These are phyloP conservation scores for Podabrus alpinus DNA, from an alignment of 2,888 invertebrate genomes.

Conservation along the genomic window DNA sequence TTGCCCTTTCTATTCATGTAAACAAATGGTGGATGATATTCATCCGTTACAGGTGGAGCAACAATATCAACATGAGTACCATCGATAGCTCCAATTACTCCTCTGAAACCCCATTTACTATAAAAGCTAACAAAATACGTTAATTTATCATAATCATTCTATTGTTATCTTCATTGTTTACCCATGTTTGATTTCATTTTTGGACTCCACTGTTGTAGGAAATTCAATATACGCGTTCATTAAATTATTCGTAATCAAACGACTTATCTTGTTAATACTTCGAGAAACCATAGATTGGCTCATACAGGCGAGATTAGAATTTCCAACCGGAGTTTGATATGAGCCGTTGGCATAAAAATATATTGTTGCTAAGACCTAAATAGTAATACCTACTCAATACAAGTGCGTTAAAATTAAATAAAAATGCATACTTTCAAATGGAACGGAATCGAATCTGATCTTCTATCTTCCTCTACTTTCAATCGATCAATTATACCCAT, in stretches of 20 bases:
- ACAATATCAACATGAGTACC: slow-evolving; percentile 20
- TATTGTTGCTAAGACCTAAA: too few relatives aligned
- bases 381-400: too few relatives aligned
- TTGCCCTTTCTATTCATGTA: slow-evolving; percentile 27
- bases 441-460: too few relatives aligned
- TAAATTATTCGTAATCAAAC: neutral
- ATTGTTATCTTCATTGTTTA: too few relatives aligned
- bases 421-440: too few relatives aligned
- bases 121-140: too few relatives aligned
- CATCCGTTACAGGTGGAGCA: slow-evolving; percentile 12
- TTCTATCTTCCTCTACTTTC: too few relatives aligned
- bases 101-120: slow-evolving; percentile 9
- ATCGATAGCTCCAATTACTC: slow-evolving; percentile 17
- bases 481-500: too few relatives aligned
- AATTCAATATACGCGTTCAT: neutral
- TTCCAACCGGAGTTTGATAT: neutral
- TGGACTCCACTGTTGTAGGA: neutral
- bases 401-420: too few relatives aligned
- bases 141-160: too few relatives aligned
- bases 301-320: neutral
- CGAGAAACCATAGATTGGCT: neutral
- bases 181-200: neutral
- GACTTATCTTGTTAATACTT: neutral
- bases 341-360: too few relatives aligned
- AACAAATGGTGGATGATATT: neutral